Evolutionary conservation across 2,888 invertebrate genomes (phyloP).

Genomic region (Rhingia campestris): DNA sequence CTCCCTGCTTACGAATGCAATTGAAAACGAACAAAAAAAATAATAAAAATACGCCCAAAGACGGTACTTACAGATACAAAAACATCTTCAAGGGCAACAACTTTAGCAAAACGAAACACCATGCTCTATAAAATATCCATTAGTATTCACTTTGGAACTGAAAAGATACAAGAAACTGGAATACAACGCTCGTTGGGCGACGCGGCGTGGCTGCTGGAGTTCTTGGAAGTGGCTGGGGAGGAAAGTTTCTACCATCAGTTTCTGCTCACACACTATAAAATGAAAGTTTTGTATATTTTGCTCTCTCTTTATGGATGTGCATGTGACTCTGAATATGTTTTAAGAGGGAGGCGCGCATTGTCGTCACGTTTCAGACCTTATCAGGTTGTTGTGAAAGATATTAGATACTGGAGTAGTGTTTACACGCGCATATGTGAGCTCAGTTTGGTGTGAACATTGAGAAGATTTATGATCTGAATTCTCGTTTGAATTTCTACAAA

Average conservation of each 20-base stretch:
- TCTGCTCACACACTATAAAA: slow-evolving; percentile 42
- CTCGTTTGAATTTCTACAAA: no score
- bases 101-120: slow-evolving; percentile 62
- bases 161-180: slow-evolving; percentile 49
- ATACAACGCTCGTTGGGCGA: not conserved
- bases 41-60: slow-evolving; percentile 27
- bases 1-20: slow-evolving; percentile 26
- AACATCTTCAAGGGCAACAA: slow-evolving; percentile 57
- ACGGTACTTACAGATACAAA: slow-evolving; percentile 50
- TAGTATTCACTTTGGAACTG: slow-evolving; percentile 63
- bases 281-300: slow-evolving; percentile 31
- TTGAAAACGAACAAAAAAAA: slow-evolving; percentile 17
- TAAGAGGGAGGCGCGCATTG: slow-evolving; percentile 29
- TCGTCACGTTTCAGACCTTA: slow-evolving; percentile 57
- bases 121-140: slow-evolving; percentile 72
- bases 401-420: no score
- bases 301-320: no score
- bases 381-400: slow-evolving; percentile 22
- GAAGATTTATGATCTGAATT: no score
- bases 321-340: slow-evolving; percentile 33
- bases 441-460: no score
- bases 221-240: slow-evolving; percentile 3
- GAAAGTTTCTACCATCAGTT: slow-evolving; percentile 38
- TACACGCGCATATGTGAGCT: no score
- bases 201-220: not conserved